Evolutionary conservation across 1,140 invertebrate genomes (phyloP).

Genomic region (Drosophila jambulina): DNA sequence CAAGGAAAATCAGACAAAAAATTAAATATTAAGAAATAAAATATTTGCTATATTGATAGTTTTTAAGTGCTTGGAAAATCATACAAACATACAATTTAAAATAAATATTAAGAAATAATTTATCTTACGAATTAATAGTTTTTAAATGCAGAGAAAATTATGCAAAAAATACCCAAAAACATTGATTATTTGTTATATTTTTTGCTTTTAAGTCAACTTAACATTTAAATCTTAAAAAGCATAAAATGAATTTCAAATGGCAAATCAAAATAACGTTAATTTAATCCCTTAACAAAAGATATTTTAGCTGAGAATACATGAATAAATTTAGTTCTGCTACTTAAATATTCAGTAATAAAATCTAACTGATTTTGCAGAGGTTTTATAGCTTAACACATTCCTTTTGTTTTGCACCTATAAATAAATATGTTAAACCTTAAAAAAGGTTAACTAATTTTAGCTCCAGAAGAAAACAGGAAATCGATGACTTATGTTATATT

Average conservation of each 20-base stretch:
- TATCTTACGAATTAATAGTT: too few species aligned
- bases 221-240: not conserved
- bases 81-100: too few species aligned
- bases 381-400: conserved; percentile 10
- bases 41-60: too few species aligned
- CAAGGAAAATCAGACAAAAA: too few species aligned
- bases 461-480: not conserved
- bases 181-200: not conserved
- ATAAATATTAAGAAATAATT: too few species aligned
- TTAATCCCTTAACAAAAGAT: not conserved
- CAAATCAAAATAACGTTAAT: not conserved
- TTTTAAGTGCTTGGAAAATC: too few species aligned
- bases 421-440: not conserved
- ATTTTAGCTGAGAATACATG: not conserved
- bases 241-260: not conserved
- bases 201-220: not conserved
- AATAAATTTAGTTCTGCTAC: conserved; percentile 5
- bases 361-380: not conserved
- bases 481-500: not conserved
- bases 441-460: not conserved
- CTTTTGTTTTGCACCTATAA: not conserved
- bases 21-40: not conserved
- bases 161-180: not conserved
- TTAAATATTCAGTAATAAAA: not conserved
- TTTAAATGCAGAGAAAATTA: too few species aligned